These are phyloP conservation scores for Hyppa rectilinea DNA, from an alignment of 2,888 invertebrate species.

Conservation along the genomic window DNA sequence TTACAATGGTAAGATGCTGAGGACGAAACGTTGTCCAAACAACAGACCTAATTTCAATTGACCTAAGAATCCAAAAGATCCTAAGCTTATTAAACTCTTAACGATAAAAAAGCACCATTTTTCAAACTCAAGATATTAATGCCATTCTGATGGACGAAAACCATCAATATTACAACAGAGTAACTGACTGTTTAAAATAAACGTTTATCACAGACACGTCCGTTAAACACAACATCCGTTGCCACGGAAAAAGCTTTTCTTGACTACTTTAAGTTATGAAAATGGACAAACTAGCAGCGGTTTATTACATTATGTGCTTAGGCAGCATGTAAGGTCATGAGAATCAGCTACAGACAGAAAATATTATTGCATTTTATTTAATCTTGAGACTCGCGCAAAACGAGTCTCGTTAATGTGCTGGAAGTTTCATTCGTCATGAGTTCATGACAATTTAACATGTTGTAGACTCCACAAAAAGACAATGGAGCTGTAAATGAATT, in stretches of 20 bases:
- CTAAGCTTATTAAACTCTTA: not conserved
- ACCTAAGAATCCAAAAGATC: not conserved
- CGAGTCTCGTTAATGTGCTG: slow-evolving; percentile 45
- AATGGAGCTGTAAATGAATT: slow-evolving; percentile 51
- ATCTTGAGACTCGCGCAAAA: slow-evolving; percentile 36
- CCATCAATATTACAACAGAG: not conserved
- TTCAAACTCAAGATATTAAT: not conserved
- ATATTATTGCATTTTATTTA: slow-evolving; percentile 49
- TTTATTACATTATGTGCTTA: slow-evolving; percentile 45
- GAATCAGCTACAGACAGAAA: slow-evolving; percentile 40
- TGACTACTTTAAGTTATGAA: slow-evolving; percentile 19
- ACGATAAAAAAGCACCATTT: not conserved
- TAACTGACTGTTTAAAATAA: not conserved
- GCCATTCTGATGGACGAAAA: not conserved
- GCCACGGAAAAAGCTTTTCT: not conserved
- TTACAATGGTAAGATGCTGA: not conserved
- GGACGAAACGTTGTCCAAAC: not conserved
- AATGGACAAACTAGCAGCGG: slow-evolving; percentile 30
- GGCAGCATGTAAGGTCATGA: slow-evolving; percentile 60
- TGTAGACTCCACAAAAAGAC: slow-evolving; percentile 49
- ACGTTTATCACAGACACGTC: not conserved
- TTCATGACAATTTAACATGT: slow-evolving; percentile 46
- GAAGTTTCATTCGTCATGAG: slow-evolving; percentile 50
- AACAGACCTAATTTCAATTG: not conserved
- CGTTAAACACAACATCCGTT: not conserved